Evolutionary conservation across 2,113 vertebrate species (phyloP), one percentile per base, ranked within the genome.

Genomic region (Saguinus midas): DNA sequence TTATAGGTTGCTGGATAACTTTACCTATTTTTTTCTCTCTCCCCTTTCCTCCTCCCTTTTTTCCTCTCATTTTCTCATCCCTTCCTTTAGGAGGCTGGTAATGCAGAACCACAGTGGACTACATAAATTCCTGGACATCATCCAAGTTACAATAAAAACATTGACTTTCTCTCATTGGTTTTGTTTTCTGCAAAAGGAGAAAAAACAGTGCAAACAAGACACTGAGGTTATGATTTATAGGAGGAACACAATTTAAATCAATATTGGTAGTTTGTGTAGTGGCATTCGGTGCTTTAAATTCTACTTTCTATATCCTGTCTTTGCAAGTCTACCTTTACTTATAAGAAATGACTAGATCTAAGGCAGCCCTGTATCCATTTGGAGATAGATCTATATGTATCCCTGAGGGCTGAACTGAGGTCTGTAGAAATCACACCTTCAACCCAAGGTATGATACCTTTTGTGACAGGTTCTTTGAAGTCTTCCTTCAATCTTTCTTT

Each of bases 391-490:
- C 57, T 93, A 87, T 87, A n/a, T 43, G 79, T 97, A 90, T 97
- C 73, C 40, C 94, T 45, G 1, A 84, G 61, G 81, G 82, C 76
- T 96, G 58, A 98, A 50, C 16, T 96, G 87, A 97, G 79, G 12
- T 89, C 86, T 98, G 32, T 72, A 97, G 98, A 97, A 98, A 98
- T 97, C 58, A 98, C 45, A 70, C 27, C 57, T 98, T 97, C 86
- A 97, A 90, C 35, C 27, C 73, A 96, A 98, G n/a, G n/a, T 90
- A 96, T 96, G 78, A 89, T 97, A 95, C 86, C 90, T 98, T 98
- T 96, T 92, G 91, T 98, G 81, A 96, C 87, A 98, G 66, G 61
- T 82, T 97, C 91, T 97, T 98, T 98, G 98, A 98, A 98, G 98
- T 10, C 97, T 95, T 95, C 92, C 95, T 98, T 98, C 98, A 98